Conservation (phyloP, 2,113 vertebrate species). For the Canis aureus region DNA sequence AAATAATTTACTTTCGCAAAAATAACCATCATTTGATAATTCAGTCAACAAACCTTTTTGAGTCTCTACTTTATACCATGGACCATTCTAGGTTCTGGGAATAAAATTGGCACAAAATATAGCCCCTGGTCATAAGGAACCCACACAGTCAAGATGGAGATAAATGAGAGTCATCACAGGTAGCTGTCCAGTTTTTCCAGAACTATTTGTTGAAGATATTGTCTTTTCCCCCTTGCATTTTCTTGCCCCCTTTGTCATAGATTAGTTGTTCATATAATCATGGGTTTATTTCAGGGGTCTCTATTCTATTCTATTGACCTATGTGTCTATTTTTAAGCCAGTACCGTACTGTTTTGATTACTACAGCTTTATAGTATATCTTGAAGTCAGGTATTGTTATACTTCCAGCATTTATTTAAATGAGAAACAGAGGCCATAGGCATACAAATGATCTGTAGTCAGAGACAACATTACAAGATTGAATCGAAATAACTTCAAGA, state of each 20-base stretch:
- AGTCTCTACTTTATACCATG: neutral
- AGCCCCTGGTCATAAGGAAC: neutral
- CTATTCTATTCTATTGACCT: neutral
- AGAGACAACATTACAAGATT: neutral
- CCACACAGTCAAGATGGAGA: neutral
- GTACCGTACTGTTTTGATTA: neutral
- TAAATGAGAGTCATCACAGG: neutral
- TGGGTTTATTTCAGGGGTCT: neutral
- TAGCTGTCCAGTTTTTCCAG: neutral
- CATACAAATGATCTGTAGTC: neutral
- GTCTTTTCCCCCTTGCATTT: neutral
- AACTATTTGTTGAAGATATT: neutral
- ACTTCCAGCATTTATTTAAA: neutral
- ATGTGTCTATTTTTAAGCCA: neutral
- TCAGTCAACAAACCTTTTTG: neutral
- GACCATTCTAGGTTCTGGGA: neutral
- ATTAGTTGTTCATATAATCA: neutral
- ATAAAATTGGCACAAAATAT: neutral
- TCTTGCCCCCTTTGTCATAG: neutral
- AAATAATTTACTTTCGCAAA: neutral
- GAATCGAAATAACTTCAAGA: neutral
- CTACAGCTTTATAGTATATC: neutral
- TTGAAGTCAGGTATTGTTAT: neutral
- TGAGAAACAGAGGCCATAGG: neutral
- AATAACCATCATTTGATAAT: neutral